Conservation (phyloP, 2,797 vertebrate species). For the Esox lucius region DNA sequence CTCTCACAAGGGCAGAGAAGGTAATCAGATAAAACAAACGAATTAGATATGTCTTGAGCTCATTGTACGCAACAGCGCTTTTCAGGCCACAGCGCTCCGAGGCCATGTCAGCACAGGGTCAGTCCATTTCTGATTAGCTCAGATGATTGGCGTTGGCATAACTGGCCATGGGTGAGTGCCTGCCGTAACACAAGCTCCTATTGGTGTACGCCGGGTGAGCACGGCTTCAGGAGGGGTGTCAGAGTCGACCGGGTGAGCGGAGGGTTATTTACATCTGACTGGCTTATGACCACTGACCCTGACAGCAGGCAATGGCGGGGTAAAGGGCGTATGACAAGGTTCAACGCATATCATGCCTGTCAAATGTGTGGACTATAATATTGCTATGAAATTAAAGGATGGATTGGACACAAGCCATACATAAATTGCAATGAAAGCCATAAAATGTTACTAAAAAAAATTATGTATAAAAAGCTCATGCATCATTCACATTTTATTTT, state of each 20-base stretch:
- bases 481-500: neutral
- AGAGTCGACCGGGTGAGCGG: slow-evolving; percentile 53
- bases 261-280: slow-evolving; percentile 67
- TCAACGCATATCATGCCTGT: neutral
- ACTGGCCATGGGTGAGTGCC: slow-evolving; percentile 58
- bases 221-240: slow-evolving; percentile 60
- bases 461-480: neutral
- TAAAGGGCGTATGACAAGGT: slow-evolving; percentile 44
- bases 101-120: slow-evolving; percentile 61
- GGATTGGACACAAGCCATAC: neutral
- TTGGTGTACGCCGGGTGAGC: slow-evolving; percentile 55
- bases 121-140: slow-evolving; percentile 66
- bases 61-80: neutral
- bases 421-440: neutral
- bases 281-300: slow-evolving; percentile 66
- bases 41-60: neutral
- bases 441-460: neutral
- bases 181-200: slow-evolving; percentile 61
- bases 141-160: slow-evolving; percentile 68
- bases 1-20: slow-evolving; percentile 25
- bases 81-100: slow-evolving; percentile 27
- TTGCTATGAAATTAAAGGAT: neutral
- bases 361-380: neutral
- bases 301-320: slow-evolving; percentile 56
- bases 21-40: slow-evolving; percentile 17